These are phyloP conservation scores for Catostylus mosaicus DNA, from an alignment of 30 jellyfish, hydroid and myxozoan genomes.

Conservation along the genomic window DNA sequence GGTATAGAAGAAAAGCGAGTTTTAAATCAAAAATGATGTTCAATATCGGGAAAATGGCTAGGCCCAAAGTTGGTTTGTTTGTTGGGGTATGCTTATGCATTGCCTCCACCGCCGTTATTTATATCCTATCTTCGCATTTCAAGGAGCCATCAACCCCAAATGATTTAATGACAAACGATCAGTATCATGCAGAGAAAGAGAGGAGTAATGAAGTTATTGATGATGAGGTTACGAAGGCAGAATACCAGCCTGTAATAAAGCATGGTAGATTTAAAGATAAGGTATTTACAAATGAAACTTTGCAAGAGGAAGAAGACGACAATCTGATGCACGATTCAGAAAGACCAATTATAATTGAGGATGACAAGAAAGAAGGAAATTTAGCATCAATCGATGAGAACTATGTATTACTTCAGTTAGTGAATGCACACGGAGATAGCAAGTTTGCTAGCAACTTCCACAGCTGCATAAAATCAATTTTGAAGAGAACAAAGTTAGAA, in stretches of 20 bases:
- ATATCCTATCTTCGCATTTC: background rate
- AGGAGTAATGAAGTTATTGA: background rate
- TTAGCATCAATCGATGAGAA: background rate
- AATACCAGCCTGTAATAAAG: background rate
- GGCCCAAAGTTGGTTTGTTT: constrained; percentile 26
- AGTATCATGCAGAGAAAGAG: background rate
- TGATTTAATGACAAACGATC: background rate
- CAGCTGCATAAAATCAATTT: constrained; percentile 50
- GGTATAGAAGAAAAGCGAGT: background rate
- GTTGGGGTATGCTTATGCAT: constrained; percentile 10
- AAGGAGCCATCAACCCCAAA: background rate
- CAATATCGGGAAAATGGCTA: constrained; percentile 14
- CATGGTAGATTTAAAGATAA: constrained; percentile 1
- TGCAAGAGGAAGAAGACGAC: background rate
- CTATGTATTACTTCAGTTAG: constrained; percentile 69
- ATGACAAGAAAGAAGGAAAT: background rate
- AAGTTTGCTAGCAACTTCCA: constrained; percentile 56
- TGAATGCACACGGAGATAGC: constrained; percentile 66
- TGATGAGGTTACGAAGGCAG: background rate
- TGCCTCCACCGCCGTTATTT: background rate
- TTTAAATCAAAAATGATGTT: constrained; percentile 9
- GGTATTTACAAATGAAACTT: background rate
- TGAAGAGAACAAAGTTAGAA: constrained; percentile 33
- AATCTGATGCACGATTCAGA: background rate
- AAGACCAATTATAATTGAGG: background rate